Percentiles rank a stretch among this genome's conserved stretches.
Conservation (phyloP, 2,113 vertebrate genomes). For the human region GRCh38 chrX:100129501-100130000, state of each 20-base stretch:
- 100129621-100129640: neutral
- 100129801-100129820: neutral
- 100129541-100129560: neutral
- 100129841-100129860: neutral
- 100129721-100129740: neutral
- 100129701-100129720: neutral
- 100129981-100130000: neutral
- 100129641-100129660: neutral
- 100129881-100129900: neutral
- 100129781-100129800: neutral
- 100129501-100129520: conserved; percentile 8
- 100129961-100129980: neutral
- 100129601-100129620: neutral
- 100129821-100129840: neutral
- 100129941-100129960: neutral
- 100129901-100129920: neutral
- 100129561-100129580: neutral
- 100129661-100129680: conserved; percentile 22
- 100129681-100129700: neutral
- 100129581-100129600: neutral
- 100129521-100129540: neutral
- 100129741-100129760: neutral
- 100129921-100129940: neutral
- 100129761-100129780: neutral
- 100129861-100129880: neutral